Percentiles rank a stretch among this genome's conserved stretches.
Evolutionary conservation across 2,113 vertebrate genomes (phyloP).

Genomic region (Pagrus major): DNA sequence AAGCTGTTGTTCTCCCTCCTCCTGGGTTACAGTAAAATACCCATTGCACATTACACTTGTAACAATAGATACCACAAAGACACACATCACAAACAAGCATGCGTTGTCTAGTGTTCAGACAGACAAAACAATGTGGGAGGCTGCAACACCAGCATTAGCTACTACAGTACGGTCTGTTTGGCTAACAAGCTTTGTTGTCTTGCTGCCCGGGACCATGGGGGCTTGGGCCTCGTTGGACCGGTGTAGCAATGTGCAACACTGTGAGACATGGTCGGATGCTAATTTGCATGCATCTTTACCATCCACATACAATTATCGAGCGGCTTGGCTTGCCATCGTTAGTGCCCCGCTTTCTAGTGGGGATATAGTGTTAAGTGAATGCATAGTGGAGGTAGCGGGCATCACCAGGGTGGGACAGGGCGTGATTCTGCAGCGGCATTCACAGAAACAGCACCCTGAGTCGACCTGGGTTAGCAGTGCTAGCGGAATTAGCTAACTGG

Average conservation of each 20-base stretch:
- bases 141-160: constrained; percentile 5
- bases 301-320: not conserved
- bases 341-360: not conserved
- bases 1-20: constrained; percentile 25
- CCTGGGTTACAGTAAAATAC: not conserved
- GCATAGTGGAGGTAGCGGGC: not conserved
- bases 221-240: constrained; percentile 48
- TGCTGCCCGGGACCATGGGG: constrained; percentile 3
- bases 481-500: constrained; percentile 61
- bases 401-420: constrained; percentile 50
- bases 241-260: not conserved
- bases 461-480: constrained; percentile 48
- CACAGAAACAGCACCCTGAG: constrained; percentile 23
- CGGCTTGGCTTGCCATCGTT: not conserved
- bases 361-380: not conserved
- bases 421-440: constrained; percentile 59
- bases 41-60: constrained; percentile 9
- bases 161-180: not conserved
- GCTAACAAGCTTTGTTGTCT: constrained; percentile 29
- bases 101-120: not conserved
- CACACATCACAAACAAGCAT: constrained; percentile 1
- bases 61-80: constrained; percentile 2
- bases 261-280: not conserved
- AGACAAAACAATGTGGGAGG: constrained; percentile 1
- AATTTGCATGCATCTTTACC: not conserved